Base-by-base conservation (phyloP, 1,140 invertebrate genomes). In the Phocides pigmalion region DNA sequence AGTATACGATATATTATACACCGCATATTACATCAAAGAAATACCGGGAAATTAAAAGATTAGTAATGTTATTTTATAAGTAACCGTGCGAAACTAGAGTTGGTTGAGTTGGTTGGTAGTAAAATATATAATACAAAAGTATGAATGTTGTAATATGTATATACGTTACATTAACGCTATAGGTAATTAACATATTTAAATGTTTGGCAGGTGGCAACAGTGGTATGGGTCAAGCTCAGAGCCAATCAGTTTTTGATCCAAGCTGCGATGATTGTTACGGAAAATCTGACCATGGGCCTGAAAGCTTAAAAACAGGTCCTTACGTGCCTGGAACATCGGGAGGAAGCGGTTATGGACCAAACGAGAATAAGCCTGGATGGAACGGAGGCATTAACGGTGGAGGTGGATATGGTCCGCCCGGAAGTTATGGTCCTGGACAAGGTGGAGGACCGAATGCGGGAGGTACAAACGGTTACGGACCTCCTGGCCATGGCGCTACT, bases 151-250 rank as follows among this genome's bases (percentile, higher is more conserved):
- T n/a, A n/a, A n/a, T n/a, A n/a, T n/a, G n/a, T n/a, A n/a, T n/a
- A n/a, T n/a, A n/a, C n/a, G n/a, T n/a, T n/a, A n/a, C n/a, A n/a
- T n/a, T n/a, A n/a, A n/a, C n/a, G n/a, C 8, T 32, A 32, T 4
- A 32, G 9, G n/a, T 35, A n/a, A n/a, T 28, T 28, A 3, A 28
- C 2, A 28, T n/a, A 35, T 32, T 17, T 59, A 49, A 12, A 22
- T 46, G 66, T 25, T 82, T 88, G 68, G 14, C 53, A 95, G 95
- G 93, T 92, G 95, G 95, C 15, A 94, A 84, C 19, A 95, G 94
- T 79, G 95, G 95, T 59, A 96, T 96, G 95, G 95, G 95, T 1
- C 95, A 96, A 92, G 95, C 95, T 0, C 96, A 97, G 89, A 97
- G 96, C 91, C 94, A 95, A 79, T 93, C 93, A 32, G 90, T 93